Base-by-base conservation (phyloP, 2,113 vertebrate species). In the Turdus rufiventris region DNA sequence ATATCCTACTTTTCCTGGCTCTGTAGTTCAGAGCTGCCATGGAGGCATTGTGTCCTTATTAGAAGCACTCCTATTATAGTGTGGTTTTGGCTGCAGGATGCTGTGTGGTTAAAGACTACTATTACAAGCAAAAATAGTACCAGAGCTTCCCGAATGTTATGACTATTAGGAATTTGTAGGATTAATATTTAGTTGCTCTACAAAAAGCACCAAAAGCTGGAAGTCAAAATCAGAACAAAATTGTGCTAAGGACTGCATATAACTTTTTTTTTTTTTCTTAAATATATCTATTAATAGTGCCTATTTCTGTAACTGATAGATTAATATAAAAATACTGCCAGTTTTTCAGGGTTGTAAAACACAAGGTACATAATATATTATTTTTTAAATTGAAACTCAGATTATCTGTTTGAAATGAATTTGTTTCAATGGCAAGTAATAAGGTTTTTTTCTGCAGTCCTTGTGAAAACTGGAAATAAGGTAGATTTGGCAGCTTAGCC, bases 151-250 rank as follows among this genome's bases (percentile, higher is more conserved):
- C 2, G 2, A 77, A 80, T 85, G 42, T 81, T 77, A 2, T 20
- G 34, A 54, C 62, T 83, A 17, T 76, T 88, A 56, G 12, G 48
- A 51, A 74, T 90, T 80, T 83, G 21, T 85, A 47, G 65, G 51
- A 86, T 73, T 96, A 94, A 85, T 86, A 89, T 86, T 85, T 88
- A n/a, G 62, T 56, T 79, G 47, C 60, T 88, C 91, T 85, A 58
- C 62, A 71, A 70, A 91, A 93, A 77, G n/a, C 21, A 34, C 51
- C 9, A 33, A 85, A 86, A 93, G 4, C 63, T 85, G 50, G 23
- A 80, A 88, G 68, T 74, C 43, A 76, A 68, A 94, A 61, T 57
- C 26, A 40, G 71, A 83, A 62, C 14, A 14, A 90, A 92, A 38
- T 91, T 88, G 36, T 83, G 33, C 70, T 85, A 61, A 75, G 43